Evolutionary conservation across 2,797 vertebrate species (phyloP), one percentile per base, ranked within the genome.

Genomic region (Tangara arthus): DNA sequence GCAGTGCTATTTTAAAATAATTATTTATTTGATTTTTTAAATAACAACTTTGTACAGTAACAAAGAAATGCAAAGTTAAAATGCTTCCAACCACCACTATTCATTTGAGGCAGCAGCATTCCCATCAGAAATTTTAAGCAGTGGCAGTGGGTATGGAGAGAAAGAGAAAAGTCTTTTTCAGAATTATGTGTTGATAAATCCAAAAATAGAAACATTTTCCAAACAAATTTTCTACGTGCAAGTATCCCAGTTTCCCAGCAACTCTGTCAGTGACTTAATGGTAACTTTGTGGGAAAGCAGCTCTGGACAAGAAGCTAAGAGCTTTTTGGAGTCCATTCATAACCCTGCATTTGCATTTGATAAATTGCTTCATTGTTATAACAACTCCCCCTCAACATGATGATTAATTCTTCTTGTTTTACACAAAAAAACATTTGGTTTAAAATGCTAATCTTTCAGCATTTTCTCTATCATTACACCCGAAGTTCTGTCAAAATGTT

Each of bases 301-400:
- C 46, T 93, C 69, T 91, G 68, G 64, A 70, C 66, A 84, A 87
- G 68, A 66, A 82, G 39, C 47, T 41, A 52, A 56, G 71, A 80
- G 64, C n/a, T 81, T 94, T 90, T 60, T 82, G 71, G 68, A 92
- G 69, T 80, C 91, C 80, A 78, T 91, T 96, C 94, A 89, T 91
- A 91, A 80, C 49, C 17, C 44, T 56, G 44, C 47, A 91, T 87
- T 94, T 90, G 89, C 92, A 92, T 92, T 79, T 85, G 82, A 87
- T 89, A 95, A 94, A 95, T 39, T 57, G 37, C 52, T 79, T 90
- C 78, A 87, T 77, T 95, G 93, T 91, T 87, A 47, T 4, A 73
- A 49, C n/a, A 70, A 28, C 44, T 27, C 34, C 15, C 46, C 55
- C 86, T 78, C 65, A 93, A 91, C 1, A 0, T 50, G 52, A 91